These are phyloP conservation scores for Drosophila anceps DNA, from an alignment of 2,888 invertebrate genomes.

Conservation along the genomic window DNA sequence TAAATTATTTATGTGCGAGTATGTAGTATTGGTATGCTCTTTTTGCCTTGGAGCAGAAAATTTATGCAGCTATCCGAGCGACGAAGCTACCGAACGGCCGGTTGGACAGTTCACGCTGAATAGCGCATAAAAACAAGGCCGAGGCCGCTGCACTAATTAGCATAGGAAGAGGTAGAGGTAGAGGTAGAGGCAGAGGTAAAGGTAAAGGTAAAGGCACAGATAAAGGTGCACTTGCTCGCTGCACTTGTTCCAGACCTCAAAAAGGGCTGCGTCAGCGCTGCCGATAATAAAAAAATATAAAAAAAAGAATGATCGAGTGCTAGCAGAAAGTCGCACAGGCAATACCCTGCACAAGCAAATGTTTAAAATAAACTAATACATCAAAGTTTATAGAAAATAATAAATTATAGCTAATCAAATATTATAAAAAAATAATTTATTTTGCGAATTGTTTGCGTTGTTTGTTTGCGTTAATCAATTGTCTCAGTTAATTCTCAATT, in stretches of 20 bases:
- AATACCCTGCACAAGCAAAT: conserved; percentile 3
- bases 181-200: conserved; percentile 7
- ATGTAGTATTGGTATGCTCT: conserved; percentile 19
- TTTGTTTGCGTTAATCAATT: no score
- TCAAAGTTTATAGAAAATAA: neutral
- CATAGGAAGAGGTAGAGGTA: conserved; percentile 57
- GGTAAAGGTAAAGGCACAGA: conserved; percentile 39
- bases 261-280: conserved; percentile 50
- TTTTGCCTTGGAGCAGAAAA: conserved; percentile 72
- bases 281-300: conserved; percentile 39
- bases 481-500: no score
- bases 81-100: conserved; percentile 31
- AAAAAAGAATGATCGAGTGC: neutral
- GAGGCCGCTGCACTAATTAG: conserved; percentile 78
- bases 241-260: conserved; percentile 53
- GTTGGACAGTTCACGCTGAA: conserved; percentile 67
- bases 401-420: neutral
- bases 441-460: no score
- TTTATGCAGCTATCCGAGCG: conserved; percentile 65
- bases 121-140: conserved; percentile 80
- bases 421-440: neutral
- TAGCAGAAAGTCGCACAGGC: neutral
- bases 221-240: conserved; percentile 45
- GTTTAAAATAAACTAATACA: neutral
- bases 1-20: conserved; percentile 59